phyloP scores from a whole-genome alignment of 1,140 invertebrate genomes.

The Hyposmocoma kahamanoa region DNA sequence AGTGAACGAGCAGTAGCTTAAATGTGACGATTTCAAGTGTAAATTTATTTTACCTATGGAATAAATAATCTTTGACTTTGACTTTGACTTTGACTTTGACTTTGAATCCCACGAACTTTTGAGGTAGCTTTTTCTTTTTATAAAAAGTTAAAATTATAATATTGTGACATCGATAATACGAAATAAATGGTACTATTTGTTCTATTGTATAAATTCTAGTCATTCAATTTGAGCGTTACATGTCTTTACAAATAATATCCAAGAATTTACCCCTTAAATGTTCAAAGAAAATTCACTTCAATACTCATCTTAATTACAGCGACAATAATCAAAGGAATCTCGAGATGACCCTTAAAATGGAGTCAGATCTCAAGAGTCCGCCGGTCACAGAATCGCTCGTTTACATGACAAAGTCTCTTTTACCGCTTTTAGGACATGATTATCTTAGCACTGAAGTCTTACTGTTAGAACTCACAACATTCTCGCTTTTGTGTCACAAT shows the following conservation, averaged over 20 bases:
- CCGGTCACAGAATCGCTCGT: constrained; percentile 39
- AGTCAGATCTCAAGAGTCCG: neutral
- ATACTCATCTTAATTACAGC: neutral
- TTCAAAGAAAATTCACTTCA: neutral
- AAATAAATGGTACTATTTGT: no score
- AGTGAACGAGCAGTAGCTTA: no score
- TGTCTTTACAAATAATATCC: neutral
- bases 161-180: no score
- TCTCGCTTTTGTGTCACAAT: neutral
- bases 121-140: no score
- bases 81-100: no score
- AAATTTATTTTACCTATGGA: no score
- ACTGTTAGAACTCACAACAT: constrained; percentile 4
- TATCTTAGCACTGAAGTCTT: constrained; percentile 29
- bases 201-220: no score
- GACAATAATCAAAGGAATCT: neutral
- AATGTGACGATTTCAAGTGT: no score
- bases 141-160: no score
- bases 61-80: no score
- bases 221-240: no score
- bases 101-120: no score
- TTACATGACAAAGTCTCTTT: constrained; percentile 56
- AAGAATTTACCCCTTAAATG: neutral
- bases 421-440: constrained; percentile 39
- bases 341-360: neutral